Conservation (phyloP, 2,113 vertebrate species). For the Gallinago media region DNA sequence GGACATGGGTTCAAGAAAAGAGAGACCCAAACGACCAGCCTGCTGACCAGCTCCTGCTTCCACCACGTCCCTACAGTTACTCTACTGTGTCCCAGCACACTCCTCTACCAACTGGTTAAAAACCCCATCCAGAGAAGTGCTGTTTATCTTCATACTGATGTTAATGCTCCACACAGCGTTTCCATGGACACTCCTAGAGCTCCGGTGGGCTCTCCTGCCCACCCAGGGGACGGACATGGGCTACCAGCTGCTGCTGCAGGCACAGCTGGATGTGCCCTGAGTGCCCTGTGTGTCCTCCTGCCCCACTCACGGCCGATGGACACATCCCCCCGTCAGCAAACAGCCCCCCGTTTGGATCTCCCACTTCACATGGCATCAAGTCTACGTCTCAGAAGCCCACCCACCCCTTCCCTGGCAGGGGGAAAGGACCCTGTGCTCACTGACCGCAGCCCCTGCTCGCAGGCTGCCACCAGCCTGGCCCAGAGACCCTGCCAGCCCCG, state of each 20-base stretch:
- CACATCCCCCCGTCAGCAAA: not conserved
- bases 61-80: not conserved
- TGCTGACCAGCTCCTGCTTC: not conserved
- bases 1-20: not conserved
- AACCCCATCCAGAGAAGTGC: not conserved
- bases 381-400: not conserved
- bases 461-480: rapidly evolving
- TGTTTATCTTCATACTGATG: no score
- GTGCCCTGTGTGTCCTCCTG: no score
- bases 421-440: not conserved
- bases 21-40: not conserved
- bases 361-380: not conserved
- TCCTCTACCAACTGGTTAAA: not conserved
- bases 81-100: not conserved
- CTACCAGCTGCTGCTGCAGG: not conserved
- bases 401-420: not conserved
- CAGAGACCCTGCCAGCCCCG: rapidly evolving
- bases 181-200: rapidly evolving
- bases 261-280: not conserved
- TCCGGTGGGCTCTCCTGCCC: not conserved
- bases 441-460: not conserved
- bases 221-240: rapidly evolving
- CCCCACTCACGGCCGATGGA: rapidly evolving
- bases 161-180: rapidly evolving
- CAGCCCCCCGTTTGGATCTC: not conserved